A percentile compares a stretch with the other conserved stretches of the same genome.
Evolutionary conservation across 1,140 invertebrate genomes (phyloP).

Genomic region (Drosophila erecta): DNA sequence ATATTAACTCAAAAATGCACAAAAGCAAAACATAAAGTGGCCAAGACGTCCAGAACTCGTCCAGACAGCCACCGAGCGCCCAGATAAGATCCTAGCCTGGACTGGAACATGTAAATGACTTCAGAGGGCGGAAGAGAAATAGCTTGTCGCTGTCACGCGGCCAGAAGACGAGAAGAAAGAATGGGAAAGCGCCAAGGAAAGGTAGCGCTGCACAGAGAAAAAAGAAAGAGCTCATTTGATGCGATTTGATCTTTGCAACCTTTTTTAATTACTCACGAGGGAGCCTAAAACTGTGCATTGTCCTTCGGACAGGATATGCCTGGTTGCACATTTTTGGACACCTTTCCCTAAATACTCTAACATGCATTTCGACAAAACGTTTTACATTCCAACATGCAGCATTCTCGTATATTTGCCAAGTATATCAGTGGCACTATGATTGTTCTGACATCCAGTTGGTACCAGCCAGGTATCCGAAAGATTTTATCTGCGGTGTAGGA

Average conservation of each 20-base stretch:
- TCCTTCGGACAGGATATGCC: too few species aligned
- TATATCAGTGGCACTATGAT: too few species aligned
- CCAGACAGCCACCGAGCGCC: conserved; percentile 35
- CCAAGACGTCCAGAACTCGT: conserved; percentile 54
- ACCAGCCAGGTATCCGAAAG: too few species aligned
- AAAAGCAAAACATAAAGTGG: conserved; percentile 72
- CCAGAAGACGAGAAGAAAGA: conserved; percentile 7
- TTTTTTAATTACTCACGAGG: too few species aligned
- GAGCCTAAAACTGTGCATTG: too few species aligned
- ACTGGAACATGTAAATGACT: conserved; percentile 73
- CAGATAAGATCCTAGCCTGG: conserved; percentile 45
- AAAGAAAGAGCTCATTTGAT: neutral
- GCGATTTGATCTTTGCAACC: neutral
- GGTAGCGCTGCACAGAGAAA: conserved; percentile 18
- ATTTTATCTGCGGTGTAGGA: conserved; percentile 20
- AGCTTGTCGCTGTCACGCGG: conserved; percentile 43
- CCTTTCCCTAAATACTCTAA: too few species aligned
- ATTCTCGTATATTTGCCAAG: too few species aligned
- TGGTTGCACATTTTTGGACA: too few species aligned
- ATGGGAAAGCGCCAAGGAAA: conserved; percentile 17
- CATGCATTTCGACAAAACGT: too few species aligned
- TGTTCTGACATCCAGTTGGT: too few species aligned
- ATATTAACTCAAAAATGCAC: conserved; percentile 79
- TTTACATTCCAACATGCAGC: too few species aligned
- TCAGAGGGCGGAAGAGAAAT: conserved; percentile 24